Evolutionary conservation across 37 sponge, comb jelly and placozoan genomes (phyloP).

Genomic region (Haliclona indistincta): DNA sequence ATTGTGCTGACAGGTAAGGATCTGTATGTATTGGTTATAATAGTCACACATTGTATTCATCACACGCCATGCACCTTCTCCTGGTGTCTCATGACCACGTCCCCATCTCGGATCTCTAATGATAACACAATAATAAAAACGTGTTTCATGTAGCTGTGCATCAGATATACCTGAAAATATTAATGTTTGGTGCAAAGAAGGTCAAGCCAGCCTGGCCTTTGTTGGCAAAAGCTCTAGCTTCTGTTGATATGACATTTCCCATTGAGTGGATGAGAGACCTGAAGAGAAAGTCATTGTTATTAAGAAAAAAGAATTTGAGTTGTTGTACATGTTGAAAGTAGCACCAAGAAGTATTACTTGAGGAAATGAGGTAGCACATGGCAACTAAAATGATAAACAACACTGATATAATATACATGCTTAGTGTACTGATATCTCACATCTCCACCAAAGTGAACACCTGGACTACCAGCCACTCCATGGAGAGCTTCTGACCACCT

Average conservation of each 20-base stretch:
- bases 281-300: background rate
- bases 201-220: conserved; percentile 73
- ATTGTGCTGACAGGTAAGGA: conserved; percentile 77
- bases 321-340: conserved; percentile 44
- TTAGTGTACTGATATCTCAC: conserved; percentile 22
- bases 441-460: conserved; percentile 72
- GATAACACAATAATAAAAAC: background rate
- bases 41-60: background rate
- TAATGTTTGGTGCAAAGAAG: conserved; percentile 87
- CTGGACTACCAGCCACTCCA: conserved; percentile 76
- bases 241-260: conserved; percentile 63
- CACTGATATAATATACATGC: background rate
- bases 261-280: conserved; percentile 58
- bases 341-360: conserved; percentile 56
- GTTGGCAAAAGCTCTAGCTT: conserved; percentile 76
- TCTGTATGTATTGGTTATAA: conserved; percentile 26
- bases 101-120: conserved; percentile 85
- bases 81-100: conserved; percentile 83
- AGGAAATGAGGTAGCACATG: conserved; percentile 55
- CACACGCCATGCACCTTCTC: conserved; percentile 71
- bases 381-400: conserved; percentile 21
- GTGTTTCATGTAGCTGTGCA: background rate
- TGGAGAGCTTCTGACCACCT: conserved; percentile 88
- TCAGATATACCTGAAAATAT: conserved; percentile 57
- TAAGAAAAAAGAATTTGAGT: background rate